phyloP scores from a whole-genome alignment of 2,797 vertebrate species.

The Thripadectes ignobilis region DNA sequence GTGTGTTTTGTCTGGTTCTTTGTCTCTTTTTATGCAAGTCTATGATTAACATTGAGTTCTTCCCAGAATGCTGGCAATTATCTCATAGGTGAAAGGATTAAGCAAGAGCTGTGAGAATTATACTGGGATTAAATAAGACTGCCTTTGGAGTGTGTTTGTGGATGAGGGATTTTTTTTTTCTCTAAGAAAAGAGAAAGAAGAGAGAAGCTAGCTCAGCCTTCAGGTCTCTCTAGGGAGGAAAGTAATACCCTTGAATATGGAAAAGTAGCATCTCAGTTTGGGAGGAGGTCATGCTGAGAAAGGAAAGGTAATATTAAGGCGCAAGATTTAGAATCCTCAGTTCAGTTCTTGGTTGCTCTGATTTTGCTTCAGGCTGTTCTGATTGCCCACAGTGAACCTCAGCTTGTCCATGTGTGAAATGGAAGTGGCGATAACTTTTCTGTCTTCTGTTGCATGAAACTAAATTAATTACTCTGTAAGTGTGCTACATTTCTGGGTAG shows the following conservation, averaged over 20 bases:
- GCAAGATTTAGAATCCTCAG: background rate
- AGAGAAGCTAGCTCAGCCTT: conserved; percentile 33
- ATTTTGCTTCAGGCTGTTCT: conserved; percentile 20
- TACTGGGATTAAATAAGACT: conserved; percentile 69
- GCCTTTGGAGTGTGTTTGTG: conserved; percentile 32
- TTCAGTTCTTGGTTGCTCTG: conserved; percentile 24
- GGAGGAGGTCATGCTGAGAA: conserved; percentile 27
- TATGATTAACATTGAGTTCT: conserved; percentile 74
- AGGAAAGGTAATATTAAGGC: conserved; percentile 4
- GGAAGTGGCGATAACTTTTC: background rate
- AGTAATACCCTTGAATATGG: conserved; percentile 48
- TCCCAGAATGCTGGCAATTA: conserved; percentile 73
- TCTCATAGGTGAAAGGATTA: conserved; percentile 79
- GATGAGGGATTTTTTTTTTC: background rate
- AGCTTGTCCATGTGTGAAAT: conserved; percentile 30
- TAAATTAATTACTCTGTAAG: conserved; percentile 18
- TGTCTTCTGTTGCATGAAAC: conserved; percentile 9
- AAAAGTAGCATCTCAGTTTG: conserved; percentile 29
- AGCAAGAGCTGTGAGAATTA: conserved; percentile 66
- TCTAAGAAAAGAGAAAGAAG: conserved; percentile 35
- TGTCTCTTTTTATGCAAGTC: conserved; percentile 69
- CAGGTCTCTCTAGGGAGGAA: conserved; percentile 52
- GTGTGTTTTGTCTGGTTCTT: conserved; percentile 68
- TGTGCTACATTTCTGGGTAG: background rate
- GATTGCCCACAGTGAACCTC: conserved; percentile 2